Evolutionary conservation across 2,888 invertebrate genomes (phyloP).

Genomic region (Ennomos fuscantarius): DNA sequence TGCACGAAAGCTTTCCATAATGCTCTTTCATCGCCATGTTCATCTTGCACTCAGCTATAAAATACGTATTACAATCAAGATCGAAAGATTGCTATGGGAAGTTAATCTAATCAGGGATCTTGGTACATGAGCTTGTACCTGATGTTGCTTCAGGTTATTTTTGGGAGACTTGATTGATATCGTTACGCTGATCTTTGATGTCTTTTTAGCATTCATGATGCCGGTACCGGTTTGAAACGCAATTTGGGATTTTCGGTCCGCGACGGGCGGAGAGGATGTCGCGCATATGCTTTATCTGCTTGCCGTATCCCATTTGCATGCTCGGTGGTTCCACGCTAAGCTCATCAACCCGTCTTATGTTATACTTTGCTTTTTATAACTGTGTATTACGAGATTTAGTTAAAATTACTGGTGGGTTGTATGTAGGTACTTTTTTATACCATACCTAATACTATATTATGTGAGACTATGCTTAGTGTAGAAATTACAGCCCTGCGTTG

Average conservation of each 20-base stretch:
- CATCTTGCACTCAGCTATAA: constrained; percentile 4
- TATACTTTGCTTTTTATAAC: constrained; percentile 46
- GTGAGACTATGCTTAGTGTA: too few relatives aligned
- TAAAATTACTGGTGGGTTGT: not conserved
- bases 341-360: constrained; percentile 43
- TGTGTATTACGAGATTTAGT: constrained; percentile 38
- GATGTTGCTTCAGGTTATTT: constrained; percentile 46
- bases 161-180: constrained; percentile 52
- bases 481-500: constrained; percentile 5
- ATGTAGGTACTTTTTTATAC: not conserved
- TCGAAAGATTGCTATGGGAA: constrained; percentile 15
- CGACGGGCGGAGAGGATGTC: constrained; percentile 32
- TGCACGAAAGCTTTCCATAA: constrained; percentile 7
- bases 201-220: constrained; percentile 41
- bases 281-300: constrained; percentile 46
- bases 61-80: constrained; percentile 20
- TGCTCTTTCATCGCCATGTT: constrained; percentile 12
- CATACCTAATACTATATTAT: not conserved
- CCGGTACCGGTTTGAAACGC: constrained; percentile 47
- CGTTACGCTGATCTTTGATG: constrained; percentile 30
- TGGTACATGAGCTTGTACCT: constrained; percentile 30
- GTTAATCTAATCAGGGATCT: constrained; percentile 29
- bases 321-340: constrained; percentile 39
- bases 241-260: constrained; percentile 50
- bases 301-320: constrained; percentile 53